Evolutionary conservation across 2,888 invertebrate genomes (phyloP), one percentile per base, ranked within the genome.

Genomic region (Dolichomitus sp.): DNA sequence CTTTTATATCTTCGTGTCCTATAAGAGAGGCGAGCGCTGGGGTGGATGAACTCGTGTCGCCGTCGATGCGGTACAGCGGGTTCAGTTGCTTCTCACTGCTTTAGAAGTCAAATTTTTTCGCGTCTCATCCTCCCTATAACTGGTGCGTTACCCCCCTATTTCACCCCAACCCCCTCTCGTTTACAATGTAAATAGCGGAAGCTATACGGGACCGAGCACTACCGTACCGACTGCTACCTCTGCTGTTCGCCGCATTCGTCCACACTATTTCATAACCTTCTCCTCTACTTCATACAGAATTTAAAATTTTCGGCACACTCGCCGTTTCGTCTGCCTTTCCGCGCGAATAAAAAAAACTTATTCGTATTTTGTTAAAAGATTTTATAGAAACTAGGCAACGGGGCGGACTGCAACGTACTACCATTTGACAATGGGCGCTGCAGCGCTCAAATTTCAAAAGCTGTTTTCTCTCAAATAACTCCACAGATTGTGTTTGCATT

Each of bases 101-200:
- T 83, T 83, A 80, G 75, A 80, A 83, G 79, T 83, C 79, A 83
- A 83, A 79, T 80, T 83, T 83, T 81, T 80, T 76, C 68, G 52
- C 76, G 72, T 68, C 65, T 54, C 45, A 6, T 42, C 52, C 40
- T 54, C 27, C 14, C 14, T 12, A 37, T 52, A 40, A 33, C 42
- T 23, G 23, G 9, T 61, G 40, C 66, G 45, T 33, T 37, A 50
- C 52, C 61, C 30, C 37, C 50, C 48, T 40, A 61, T 63, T 66
- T 40, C 42, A 40, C 66, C 37, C 52, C 52, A 9, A 68, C 52
- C 61, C 19, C 65, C 50, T 66, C 81, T 78, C 81, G 81, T 82
- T 83, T 83, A 83, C 83, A 83, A 83, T 83, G 83, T 79, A 83
- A 83, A 83, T 79, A 80, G 72, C 70, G 82, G 52, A 76, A 79